Conservation (phyloP, 1,140 invertebrate genomes). For the Temnothorax curvispinosus region DNA sequence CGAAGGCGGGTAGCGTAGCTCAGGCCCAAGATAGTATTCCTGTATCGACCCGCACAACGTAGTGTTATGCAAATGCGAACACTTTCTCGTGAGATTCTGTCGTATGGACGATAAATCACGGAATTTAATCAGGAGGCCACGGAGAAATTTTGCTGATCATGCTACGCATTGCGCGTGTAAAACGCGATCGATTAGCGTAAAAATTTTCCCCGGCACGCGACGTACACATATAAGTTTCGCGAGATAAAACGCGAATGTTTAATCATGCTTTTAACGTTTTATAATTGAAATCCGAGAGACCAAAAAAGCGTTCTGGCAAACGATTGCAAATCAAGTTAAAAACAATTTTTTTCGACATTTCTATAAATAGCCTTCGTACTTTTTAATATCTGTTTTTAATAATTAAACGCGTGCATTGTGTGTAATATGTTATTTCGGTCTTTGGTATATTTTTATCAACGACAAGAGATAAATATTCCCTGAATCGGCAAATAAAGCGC, state of each 20-base stretch:
- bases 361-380: neutral
- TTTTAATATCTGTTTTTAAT: conserved; percentile 13
- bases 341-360: conserved; percentile 18
- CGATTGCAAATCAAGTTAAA: neutral
- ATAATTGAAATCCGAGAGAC: neutral
- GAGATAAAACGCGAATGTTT: conserved; percentile 10
- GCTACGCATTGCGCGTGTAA: conserved; percentile 12
- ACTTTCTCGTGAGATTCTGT: conserved; percentile 50
- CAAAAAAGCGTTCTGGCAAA: neutral
- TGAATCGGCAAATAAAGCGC: neutral
- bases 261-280: conserved; percentile 39
- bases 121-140: conserved; percentile 43
- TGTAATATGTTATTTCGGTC: neutral
- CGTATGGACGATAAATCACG: conserved; percentile 47
- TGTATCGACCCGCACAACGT: conserved; percentile 51
- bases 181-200: conserved; percentile 46
- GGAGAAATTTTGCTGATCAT: conserved; percentile 46
- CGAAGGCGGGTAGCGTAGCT: neutral
- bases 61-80: conserved; percentile 35
- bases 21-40: conserved; percentile 6
- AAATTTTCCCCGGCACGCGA: neutral
- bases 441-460: conserved; percentile 2
- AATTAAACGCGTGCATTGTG: neutral
- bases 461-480: neutral
- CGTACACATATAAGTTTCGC: neutral